A percentile compares a stretch with the other conserved stretches of the same genome.
These are phyloP conservation scores for Drosophila asahinai DNA, from an alignment of 1,140 invertebrate genomes.

Conservation along the genomic window DNA sequence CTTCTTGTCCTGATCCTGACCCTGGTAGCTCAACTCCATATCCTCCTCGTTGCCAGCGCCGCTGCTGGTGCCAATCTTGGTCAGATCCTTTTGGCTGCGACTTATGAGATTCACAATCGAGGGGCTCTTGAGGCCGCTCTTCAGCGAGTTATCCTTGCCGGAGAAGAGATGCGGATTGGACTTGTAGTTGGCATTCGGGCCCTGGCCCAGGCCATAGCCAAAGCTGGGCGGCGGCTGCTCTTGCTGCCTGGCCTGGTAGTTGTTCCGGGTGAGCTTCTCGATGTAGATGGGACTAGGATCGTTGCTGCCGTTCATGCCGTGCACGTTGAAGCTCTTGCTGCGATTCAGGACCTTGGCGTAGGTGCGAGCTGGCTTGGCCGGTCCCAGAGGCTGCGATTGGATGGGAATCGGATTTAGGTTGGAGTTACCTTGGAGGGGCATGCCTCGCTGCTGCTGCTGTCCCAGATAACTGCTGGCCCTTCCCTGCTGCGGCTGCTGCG, in stretches of 20 bases:
- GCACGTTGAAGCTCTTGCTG: conserved; percentile 94
- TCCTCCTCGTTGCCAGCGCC: conserved; percentile 45
- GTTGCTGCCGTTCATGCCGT: conserved; percentile 86
- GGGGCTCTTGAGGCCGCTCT: conserved; percentile 91
- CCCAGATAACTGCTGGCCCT: conserved; percentile 85
- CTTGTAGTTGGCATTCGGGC: conserved; percentile 86
- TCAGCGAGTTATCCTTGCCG: conserved; percentile 86
- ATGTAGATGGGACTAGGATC: conserved; percentile 85
- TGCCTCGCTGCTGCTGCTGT: conserved; percentile 31
- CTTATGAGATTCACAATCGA: conserved; percentile 93
- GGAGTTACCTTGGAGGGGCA: no score
- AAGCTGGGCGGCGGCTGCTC: conserved; percentile 7
- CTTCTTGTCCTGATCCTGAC: conserved; percentile 86
- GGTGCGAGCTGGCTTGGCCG: conserved; percentile 90
- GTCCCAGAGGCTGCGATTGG: conserved; percentile 78
- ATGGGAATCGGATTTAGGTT: background rate
- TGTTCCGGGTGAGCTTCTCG: conserved; percentile 81
- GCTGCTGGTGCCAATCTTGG: conserved; percentile 75
- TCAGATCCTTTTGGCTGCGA: conserved; percentile 91
- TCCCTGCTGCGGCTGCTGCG: conserved; percentile 22
- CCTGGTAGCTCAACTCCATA: conserved; percentile 26
- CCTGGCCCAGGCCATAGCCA: conserved; percentile 38
- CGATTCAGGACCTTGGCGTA: conserved; percentile 90
- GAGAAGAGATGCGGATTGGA: conserved; percentile 91
- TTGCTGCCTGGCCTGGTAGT: conserved; percentile 46